A percentile compares a stretch with the other conserved stretches of the same genome.
These are phyloP conservation scores for Campoletis sonorensis DNA, from an alignment of 1,140 invertebrate genomes.

Conservation along the genomic window DNA sequence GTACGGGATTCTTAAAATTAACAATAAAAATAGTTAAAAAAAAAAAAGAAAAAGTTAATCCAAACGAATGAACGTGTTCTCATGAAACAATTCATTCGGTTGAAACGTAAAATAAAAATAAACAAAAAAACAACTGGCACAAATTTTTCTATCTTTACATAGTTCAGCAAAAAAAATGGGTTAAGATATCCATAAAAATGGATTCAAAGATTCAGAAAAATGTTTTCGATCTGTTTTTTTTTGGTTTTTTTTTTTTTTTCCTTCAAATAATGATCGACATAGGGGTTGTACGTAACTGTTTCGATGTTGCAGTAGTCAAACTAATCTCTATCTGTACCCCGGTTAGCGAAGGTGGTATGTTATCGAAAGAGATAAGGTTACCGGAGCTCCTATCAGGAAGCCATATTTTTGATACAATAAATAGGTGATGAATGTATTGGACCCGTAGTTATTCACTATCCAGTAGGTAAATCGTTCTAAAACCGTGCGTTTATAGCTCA, in stretches of 20 bases:
- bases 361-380: slow-evolving; percentile 73
- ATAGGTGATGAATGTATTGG: slow-evolving; percentile 61
- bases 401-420: slow-evolving; percentile 75
- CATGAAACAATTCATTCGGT: too few relatives aligned
- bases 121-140: too few relatives aligned
- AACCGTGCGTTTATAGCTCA: slow-evolving; percentile 3
- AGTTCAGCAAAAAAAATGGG: too few relatives aligned
- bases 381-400: slow-evolving; percentile 74
- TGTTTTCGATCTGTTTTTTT: too few relatives aligned
- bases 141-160: too few relatives aligned
- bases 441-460: slow-evolving; percentile 42
- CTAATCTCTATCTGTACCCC: slow-evolving; percentile 69
- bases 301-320: slow-evolving; percentile 65
- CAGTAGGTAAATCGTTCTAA: slow-evolving; percentile 40
- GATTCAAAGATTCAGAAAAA: too few relatives aligned
- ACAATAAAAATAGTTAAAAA: neutral
- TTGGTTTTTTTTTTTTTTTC: neutral
- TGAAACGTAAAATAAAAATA: too few relatives aligned
- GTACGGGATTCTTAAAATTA: neutral
- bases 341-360: slow-evolving; percentile 61
- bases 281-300: slow-evolving; percentile 50
- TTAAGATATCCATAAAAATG: too few relatives aligned
- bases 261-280: slow-evolving; percentile 4
- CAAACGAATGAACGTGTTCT: too few relatives aligned
- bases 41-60: too few relatives aligned